Evolutionary conservation across 2,113 vertebrate species (phyloP), one percentile per base, ranked within the genome.

Genomic region (Falco punctatus): DNA sequence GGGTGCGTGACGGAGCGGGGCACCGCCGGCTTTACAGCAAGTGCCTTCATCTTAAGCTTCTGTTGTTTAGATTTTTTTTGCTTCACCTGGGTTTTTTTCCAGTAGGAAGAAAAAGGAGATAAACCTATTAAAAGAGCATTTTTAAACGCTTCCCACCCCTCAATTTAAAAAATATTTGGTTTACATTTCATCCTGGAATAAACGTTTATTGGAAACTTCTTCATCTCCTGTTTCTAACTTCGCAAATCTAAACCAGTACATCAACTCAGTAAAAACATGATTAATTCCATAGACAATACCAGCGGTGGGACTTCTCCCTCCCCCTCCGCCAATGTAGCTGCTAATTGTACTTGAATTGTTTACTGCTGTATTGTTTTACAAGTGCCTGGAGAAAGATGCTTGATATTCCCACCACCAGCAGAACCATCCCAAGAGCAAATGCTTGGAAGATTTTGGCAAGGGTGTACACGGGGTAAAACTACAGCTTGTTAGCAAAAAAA

Each of bases 321-420:
- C 96, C 95, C 90, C 88, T 96, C 91, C 38, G 26, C 97, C 95
- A 32, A 82, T 96, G 96, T 73, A 97, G 88, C 96, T 96, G 96
- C 96, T 98, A 98, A 98, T 98, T 98, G 97, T 93, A 95, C 96
- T 96, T 44, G 89, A 93, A 97, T 96, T 98, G 98, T 98, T 98
- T 98, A 98, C 97, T 94, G 97, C 97, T 97, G 92, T 92, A 90
- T 97, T 96, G 97, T 97, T 98, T 97, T 97, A 98, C 96, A 94
- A 97, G 95, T 66, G 88, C 97, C 96, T 95, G 93, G 95, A 94
- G 94, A 97, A 97, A 97, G 96, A 97, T 96, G 97, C 94, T 88
- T 83, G 88, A 88, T 96, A 91, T 82, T 97, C 97, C 95, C 97
- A 94, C 57, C 94, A 83, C 87, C 77, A 33, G 81, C 83, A 80